Percentiles rank a stretch among this genome's conserved stretches.
Evolutionary conservation across 2,797 vertebrate genomes (phyloP).

Genomic region (Diplodus sargus): DNA sequence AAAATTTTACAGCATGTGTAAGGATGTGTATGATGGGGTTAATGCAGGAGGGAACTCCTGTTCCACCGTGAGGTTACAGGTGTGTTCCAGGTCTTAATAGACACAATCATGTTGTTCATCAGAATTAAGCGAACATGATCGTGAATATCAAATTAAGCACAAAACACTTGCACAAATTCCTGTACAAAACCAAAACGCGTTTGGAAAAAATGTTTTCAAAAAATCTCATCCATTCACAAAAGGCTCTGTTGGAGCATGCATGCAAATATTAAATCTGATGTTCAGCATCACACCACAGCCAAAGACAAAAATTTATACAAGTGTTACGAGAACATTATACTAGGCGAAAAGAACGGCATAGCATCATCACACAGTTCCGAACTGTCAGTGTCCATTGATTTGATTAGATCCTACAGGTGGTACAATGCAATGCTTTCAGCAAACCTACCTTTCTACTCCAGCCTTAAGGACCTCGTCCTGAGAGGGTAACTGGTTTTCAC

Average conservation of each 20-base stretch:
- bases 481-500: conserved; percentile 75
- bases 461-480: conserved; percentile 70
- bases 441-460: conserved; percentile 71
- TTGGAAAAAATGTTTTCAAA: conserved; percentile 73
- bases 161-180: conserved; percentile 83
- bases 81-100: conserved; percentile 85
- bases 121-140: conserved; percentile 76
- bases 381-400: conserved; percentile 75
- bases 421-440: conserved; percentile 70
- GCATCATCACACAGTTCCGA: conserved; percentile 77
- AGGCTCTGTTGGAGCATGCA: conserved; percentile 85
- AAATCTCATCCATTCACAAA: conserved; percentile 85
- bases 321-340: conserved; percentile 84
- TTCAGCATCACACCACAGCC: conserved; percentile 86
- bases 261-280: conserved; percentile 86
- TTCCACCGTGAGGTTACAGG: conserved; percentile 85
- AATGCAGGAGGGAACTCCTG: conserved; percentile 84
- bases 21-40: conserved; percentile 43
- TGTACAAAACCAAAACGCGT: conserved; percentile 81
- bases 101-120: conserved; percentile 79
- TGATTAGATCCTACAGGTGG: conserved; percentile 70
- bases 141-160: conserved; percentile 82
- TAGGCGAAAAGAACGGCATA: conserved; percentile 82
- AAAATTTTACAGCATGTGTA: conserved; percentile 39
- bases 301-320: conserved; percentile 86